Evolutionary conservation across 2,888 invertebrate species (phyloP), one percentile per base, ranked within the genome.

Genomic region (Drosophila barbarae): DNA sequence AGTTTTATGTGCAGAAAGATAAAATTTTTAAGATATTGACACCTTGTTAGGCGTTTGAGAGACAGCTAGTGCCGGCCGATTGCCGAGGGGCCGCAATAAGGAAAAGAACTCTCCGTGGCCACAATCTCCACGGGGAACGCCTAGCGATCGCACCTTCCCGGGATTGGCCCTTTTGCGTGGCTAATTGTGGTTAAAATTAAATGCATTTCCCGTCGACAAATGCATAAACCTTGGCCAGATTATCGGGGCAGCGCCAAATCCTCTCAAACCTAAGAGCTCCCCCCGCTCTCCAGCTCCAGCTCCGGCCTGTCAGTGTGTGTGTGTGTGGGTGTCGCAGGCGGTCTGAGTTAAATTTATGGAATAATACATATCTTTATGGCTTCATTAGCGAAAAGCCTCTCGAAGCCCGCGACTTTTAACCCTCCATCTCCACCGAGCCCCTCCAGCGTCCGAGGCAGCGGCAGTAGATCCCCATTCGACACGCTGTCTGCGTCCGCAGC

Each of bases 331-430:
- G 78, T 77, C 77, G 72, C 58, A 58, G 58, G 65, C 81, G 32
- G 73, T 68, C 70, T 71, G 65, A 64, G 64, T 78, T 75, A 66
- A 75, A 80, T 84, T 81, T 80, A 85, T 80, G 86, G 73, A 80
- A 85, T 80, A 80, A 84, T 84, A 87, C 77, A 86, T 85, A 84
- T 82, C 81, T 88, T 87, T 88, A 88, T 89, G 82, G 88, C 88
- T 88, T 88, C 88, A 88, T 88, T 88, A 88, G 84, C 85, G 78
- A 77, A 79, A 76, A 70, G 74, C 80, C 65, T 72, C 64, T 74
- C 80, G 65, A 73, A 61, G 59, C 69, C 65, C 60, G 32, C 23
- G 51, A 54, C 54, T 50, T 50, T 70, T 63, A 69, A 72, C 61
- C 70, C 72, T 41, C 69, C 60, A 12, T 9, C n/a, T 21, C 49